These are phyloP conservation scores for Ectemnius lituratus DNA, from an alignment of 2,888 invertebrate genomes.

Conservation along the genomic window DNA sequence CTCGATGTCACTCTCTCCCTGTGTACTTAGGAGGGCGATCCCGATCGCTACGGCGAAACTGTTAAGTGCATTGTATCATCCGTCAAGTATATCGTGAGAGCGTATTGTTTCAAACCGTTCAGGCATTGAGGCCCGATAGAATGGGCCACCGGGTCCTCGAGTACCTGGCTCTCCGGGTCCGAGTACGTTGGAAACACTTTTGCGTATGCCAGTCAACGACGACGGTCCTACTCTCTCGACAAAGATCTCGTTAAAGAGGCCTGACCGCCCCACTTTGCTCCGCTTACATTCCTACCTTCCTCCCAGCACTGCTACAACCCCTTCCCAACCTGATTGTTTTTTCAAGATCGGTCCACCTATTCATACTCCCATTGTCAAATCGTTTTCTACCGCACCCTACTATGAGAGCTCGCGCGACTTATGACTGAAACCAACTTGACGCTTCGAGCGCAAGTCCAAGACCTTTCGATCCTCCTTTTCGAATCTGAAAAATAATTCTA, in stretches of 20 bases:
- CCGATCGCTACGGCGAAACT: constrained; percentile 39
- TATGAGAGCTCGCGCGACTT: no score
- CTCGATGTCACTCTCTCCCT: constrained; percentile 8
- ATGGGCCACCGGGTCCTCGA: constrained; percentile 33
- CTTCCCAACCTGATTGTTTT: constrained; percentile 27
- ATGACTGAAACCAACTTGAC: no score
- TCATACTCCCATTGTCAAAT: constrained; percentile 32
- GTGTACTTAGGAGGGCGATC: constrained; percentile 13
- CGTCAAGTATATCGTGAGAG: constrained; percentile 34
- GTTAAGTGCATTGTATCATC: constrained; percentile 53
- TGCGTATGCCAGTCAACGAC: constrained; percentile 39
- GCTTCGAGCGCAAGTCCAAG: no score
- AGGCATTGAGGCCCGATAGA: constrained; percentile 23
- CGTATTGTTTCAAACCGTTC: constrained; percentile 54
- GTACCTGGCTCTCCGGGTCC: constrained; percentile 31
- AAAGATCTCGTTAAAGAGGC: constrained; percentile 57
- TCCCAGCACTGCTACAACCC: constrained; percentile 15
- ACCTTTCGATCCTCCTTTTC: not conserved
- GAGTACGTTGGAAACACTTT: constrained; percentile 53
- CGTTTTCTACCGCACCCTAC: constrained; percentile 4
- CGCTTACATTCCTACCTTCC: constrained; percentile 48
- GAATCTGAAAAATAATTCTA: not conserved
- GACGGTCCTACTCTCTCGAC: constrained; percentile 17
- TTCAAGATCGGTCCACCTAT: constrained; percentile 4
- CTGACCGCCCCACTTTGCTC: constrained; percentile 47